These are phyloP conservation scores for Geococcyx californianus DNA, from an alignment of 2,113 vertebrate species.

Conservation along the genomic window DNA sequence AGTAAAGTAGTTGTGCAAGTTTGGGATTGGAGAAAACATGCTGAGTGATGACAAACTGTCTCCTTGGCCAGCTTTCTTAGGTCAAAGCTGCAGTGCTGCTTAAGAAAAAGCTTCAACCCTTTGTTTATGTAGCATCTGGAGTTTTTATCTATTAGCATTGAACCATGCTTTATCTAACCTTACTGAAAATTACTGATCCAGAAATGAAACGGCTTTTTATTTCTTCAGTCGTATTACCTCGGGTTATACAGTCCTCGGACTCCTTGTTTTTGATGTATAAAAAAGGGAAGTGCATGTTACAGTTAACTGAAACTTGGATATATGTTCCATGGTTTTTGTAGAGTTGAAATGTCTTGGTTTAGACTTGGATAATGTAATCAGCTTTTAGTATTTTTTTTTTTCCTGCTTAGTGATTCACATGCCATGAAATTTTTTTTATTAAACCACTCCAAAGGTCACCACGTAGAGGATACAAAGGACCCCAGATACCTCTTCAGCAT, in stretches of 20 bases:
- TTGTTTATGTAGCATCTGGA: neutral
- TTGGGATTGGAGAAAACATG: neutral
- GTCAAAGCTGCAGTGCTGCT: neutral
- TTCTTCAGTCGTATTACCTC: neutral
- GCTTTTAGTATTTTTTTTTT: neutral
- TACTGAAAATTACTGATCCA: neutral
- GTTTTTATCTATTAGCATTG: neutral
- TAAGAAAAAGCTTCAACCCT: neutral
- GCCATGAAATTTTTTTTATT: constrained; percentile 69
- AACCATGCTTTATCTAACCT: neutral
- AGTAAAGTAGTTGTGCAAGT: neutral
- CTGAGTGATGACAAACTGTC: neutral
- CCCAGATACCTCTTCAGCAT: constrained; percentile 48
- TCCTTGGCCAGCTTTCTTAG: neutral
- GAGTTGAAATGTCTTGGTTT: neutral
- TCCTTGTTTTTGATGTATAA: neutral
- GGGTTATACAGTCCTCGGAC: neutral
- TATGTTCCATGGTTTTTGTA: neutral
- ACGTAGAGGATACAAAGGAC: constrained; percentile 39
- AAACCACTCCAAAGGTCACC: constrained; percentile 51
- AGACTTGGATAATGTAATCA: constrained; percentile 43
- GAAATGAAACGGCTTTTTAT: neutral
- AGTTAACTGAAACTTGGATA: neutral
- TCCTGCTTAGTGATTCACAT: constrained; percentile 28
- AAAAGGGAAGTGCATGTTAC: neutral